Percentiles rank a stretch among this genome's conserved stretches.
These are phyloP conservation scores for Aplocera efformata DNA, from an alignment of 2,888 invertebrate genomes.

Conservation along the genomic window DNA sequence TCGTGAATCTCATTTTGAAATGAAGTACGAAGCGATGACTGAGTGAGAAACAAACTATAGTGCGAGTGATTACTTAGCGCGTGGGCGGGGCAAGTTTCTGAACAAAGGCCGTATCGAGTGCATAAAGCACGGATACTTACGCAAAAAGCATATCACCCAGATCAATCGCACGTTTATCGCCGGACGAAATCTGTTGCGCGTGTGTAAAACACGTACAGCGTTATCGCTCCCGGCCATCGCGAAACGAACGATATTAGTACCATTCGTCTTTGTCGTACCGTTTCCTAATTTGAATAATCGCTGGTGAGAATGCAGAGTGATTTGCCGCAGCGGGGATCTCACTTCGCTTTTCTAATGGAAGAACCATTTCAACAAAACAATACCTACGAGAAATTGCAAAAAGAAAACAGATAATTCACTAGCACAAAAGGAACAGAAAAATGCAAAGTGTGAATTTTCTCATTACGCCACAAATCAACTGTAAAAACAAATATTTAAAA, in stretches of 20 bases:
- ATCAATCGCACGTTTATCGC: slow-evolving; percentile 74
- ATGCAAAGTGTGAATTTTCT: slow-evolving; percentile 72
- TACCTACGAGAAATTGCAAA: slow-evolving; percentile 27
- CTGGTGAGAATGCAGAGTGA: slow-evolving; percentile 74
- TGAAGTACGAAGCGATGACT: slow-evolving; percentile 10
- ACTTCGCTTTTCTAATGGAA: slow-evolving; percentile 20
- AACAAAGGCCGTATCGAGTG: slow-evolving; percentile 49
- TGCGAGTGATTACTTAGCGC: slow-evolving; percentile 13
- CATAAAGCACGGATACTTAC: slow-evolving; percentile 71
- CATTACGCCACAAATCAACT: slow-evolving; percentile 78
- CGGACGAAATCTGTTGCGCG: slow-evolving; percentile 70
- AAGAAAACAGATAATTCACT: slow-evolving; percentile 40
- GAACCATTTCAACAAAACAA: slow-evolving; percentile 21
- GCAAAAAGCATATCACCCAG: slow-evolving; percentile 74
- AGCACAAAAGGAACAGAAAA: slow-evolving; percentile 51
- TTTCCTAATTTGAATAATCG: slow-evolving; percentile 80
- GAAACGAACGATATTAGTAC: slow-evolving; percentile 71
- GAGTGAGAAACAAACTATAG: slow-evolving; percentile 8
- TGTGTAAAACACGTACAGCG: slow-evolving; percentile 68
- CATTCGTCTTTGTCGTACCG: slow-evolving; percentile 79
- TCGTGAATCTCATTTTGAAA: slow-evolving; percentile 8
- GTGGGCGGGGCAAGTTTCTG: slow-evolving; percentile 33
- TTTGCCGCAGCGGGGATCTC: slow-evolving; percentile 56
- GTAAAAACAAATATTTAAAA: slow-evolving; percentile 78
- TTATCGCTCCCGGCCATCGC: slow-evolving; percentile 68